phyloP scores from a whole-genome alignment of 2,113 vertebrate species.

The Leuciscus idus region DNA sequence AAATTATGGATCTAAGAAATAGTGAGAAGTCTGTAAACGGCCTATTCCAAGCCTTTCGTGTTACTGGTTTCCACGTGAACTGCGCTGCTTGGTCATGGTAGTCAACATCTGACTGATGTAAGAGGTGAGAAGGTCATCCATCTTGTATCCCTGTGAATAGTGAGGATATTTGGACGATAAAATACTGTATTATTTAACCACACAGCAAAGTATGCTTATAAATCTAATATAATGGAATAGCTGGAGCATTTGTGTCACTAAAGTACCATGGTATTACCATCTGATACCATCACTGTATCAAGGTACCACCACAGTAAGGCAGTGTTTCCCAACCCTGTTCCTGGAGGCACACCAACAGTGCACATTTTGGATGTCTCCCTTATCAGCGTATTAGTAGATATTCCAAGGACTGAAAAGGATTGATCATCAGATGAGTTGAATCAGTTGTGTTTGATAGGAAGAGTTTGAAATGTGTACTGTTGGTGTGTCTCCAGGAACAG shows the following conservation, averaged over 20 bases:
- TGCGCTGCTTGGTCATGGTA: slow-evolving; percentile 91
- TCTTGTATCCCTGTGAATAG: slow-evolving; percentile 91
- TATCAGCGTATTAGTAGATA: no score
- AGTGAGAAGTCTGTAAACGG: not conserved
- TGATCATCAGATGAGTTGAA: no score
- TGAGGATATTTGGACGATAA: not conserved
- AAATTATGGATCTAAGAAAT: not conserved
- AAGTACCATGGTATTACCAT: not conserved
- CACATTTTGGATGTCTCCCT: no score
- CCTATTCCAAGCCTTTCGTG: not conserved
- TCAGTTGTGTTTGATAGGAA: no score
- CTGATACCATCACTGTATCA: not conserved
- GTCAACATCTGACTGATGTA: slow-evolving; percentile 99
- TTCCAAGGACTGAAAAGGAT: no score
- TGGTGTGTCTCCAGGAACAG: no score
- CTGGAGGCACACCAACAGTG: no score
- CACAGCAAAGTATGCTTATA: not conserved
- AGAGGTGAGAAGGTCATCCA: slow-evolving; percentile 96
- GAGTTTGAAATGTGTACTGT: no score
- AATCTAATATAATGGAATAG: not conserved
- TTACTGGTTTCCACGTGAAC: slow-evolving; percentile 86
- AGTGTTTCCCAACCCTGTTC: no score
- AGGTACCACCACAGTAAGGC: not conserved
- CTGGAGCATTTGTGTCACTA: not conserved
- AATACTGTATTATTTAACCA: not conserved